Conservation (phyloP, 2,113 vertebrate genomes). For the Columba janthina region DNA sequence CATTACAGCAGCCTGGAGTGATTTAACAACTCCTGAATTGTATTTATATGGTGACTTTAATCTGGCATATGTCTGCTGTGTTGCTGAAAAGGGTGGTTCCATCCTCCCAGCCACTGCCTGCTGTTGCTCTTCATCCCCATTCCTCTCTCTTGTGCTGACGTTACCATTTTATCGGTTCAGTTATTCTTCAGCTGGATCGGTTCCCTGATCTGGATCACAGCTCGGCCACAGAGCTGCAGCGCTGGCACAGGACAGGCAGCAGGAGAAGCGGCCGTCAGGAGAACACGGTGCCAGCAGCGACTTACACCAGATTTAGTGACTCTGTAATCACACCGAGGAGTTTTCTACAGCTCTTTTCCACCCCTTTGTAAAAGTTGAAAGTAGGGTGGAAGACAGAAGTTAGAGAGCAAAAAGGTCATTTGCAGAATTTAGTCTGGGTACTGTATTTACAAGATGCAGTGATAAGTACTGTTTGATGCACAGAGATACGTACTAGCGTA, state of each 20-base stretch:
- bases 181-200: not conserved
- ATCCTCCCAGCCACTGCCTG: not conserved
- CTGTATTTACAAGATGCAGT: not conserved
- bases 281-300: not conserved
- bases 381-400: not conserved
- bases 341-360: not conserved
- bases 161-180: not conserved
- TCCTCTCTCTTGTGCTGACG: slow-evolving; percentile 7
- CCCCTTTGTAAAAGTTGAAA: not conserved
- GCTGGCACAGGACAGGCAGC: not conserved
- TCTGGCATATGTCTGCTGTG: not conserved
- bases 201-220: not conserved
- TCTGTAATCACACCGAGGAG: not conserved
- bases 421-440: not conserved
- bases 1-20: not conserved
- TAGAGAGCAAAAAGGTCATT: not conserved
- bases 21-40: not conserved
- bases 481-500: fast-evolving
- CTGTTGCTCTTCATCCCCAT: not conserved
- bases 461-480: not conserved
- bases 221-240: not conserved
- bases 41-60: not conserved
- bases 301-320: not conserved
- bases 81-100: not conserved
- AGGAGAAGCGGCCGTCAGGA: not conserved